Evolutionary conservation across 2,888 invertebrate species (phyloP), one percentile per base, ranked within the genome.

Genomic region (Allygus modestus): DNA sequence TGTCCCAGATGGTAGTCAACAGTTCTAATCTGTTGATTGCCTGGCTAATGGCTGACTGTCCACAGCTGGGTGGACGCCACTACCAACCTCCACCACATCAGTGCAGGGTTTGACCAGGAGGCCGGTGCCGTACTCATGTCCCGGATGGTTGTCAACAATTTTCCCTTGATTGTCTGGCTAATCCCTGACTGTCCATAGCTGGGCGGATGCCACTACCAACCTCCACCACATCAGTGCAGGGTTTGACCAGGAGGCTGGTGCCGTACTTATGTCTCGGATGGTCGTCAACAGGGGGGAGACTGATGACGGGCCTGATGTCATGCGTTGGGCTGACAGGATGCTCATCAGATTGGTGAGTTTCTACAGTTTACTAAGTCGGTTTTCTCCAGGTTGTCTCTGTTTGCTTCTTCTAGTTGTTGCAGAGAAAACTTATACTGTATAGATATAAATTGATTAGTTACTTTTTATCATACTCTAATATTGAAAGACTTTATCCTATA

Each of bases 271-370:
- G 98, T 97, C 98, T 0, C 94, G 99, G 31, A 95, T 99, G 90
- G 99, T 99, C 17, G 98, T 98, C 37, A 98, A 97, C 92, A 93
- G 98, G 88, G 99, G 99, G 0, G 98, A 98, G 90, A 95, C 96
- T 15, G 97, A 97, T 89, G 98, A 98, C 89, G 98, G 98, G 41
- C 97, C 98, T 0, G 99, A 99, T 90, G 98, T 99, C 51, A 93
- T 99, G 87, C 94, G 99, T 90, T 99, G 99, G 99, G 95, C 99
- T 15, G 99, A 99, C 91, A 92, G 99, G 87, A 99, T 98, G 95
- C 94, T 99, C 23, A 99, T 99, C 89, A 93, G 99, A 90, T 92
- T 99, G 93, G 98, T 98, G 91, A 89, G 84, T n/a, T n/a, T n/a
- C n/a, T n/a, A n/a, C n/a, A n/a, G n/a, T 84, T 4, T 7, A 65